phyloP scores from a whole-genome alignment of 2,888 invertebrate species.

The Melipona bicolor region DNA sequence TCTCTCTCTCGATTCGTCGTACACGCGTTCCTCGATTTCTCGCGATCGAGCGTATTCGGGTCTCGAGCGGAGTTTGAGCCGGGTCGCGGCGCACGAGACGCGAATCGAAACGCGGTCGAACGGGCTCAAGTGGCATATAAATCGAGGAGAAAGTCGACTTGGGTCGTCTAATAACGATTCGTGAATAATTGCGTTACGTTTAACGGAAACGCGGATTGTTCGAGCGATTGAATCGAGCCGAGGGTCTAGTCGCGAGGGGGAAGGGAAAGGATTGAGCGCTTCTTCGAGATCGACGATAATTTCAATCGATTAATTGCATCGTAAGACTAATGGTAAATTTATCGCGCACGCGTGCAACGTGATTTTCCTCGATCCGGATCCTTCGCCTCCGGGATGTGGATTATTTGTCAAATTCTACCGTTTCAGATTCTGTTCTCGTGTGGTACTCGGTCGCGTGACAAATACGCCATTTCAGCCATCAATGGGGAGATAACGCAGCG shows the following conservation, averaged over 20 bases:
- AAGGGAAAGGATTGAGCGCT: neutral
- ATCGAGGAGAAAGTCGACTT: constrained; percentile 32
- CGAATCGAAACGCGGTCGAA: constrained; percentile 3
- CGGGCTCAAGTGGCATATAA: constrained; percentile 18
- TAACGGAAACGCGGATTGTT: constrained; percentile 28
- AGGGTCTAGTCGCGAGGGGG: neutral
- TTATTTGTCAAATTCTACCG: neutral
- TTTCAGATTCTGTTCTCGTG: neutral
- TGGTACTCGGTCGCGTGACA: neutral
- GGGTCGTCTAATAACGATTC: constrained; percentile 28
- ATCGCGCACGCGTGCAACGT: neutral
- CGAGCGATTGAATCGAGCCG: neutral
- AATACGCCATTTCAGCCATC: neutral
- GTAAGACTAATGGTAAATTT: neutral
- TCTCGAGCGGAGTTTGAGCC: neutral
- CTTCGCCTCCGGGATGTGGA: no score
- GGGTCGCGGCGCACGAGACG: constrained; percentile 14
- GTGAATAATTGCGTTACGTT: constrained; percentile 35
- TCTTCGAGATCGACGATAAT: constrained; percentile 10
- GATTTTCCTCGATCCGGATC: no score
- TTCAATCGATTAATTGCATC: neutral
- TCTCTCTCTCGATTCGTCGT: neutral
- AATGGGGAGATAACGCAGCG: constrained; percentile 7
- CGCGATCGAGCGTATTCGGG: constrained; percentile 5
- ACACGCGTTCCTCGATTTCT: constrained; percentile 21